Evolutionary conservation across 1,140 invertebrate species (phyloP).

Genomic region (Drosophila obscura): DNA sequence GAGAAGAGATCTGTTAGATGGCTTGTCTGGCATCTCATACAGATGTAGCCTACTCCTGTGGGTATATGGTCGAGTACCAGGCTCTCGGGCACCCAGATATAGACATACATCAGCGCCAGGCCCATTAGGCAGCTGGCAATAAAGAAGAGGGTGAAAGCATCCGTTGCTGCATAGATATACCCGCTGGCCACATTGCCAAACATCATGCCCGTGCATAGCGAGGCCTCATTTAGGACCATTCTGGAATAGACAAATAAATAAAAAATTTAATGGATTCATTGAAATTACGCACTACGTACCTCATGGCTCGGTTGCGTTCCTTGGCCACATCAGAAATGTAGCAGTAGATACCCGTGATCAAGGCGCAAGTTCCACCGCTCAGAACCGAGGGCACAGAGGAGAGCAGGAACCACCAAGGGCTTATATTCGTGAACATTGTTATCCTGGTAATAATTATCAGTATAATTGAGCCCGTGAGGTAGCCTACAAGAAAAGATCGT

Average conservation of each 20-base stretch:
- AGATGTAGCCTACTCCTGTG: slow-evolving; percentile 43
- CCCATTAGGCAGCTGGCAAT: slow-evolving; percentile 62
- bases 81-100: slow-evolving; percentile 76
- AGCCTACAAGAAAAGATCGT: slow-evolving; percentile 46
- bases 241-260: slow-evolving; percentile 66
- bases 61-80: slow-evolving; percentile 61
- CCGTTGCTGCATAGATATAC: slow-evolving; percentile 70
- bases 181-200: slow-evolving; percentile 86
- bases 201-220: slow-evolving; percentile 86
- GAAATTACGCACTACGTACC: slow-evolving; percentile 46
- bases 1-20: not conserved
- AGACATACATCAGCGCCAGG: slow-evolving; percentile 69
- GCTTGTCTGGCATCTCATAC: not conserved
- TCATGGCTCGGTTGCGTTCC: slow-evolving; percentile 84
- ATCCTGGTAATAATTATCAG: slow-evolving; percentile 57
- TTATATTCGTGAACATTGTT: slow-evolving; percentile 74
- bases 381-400: slow-evolving; percentile 86
- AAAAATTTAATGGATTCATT: not conserved
- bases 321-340: slow-evolving; percentile 87
- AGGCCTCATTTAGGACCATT: slow-evolving; percentile 87
- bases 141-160: slow-evolving; percentile 49
- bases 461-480: slow-evolving; percentile 56
- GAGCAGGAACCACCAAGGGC: slow-evolving; percentile 86
- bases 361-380: slow-evolving; percentile 85
- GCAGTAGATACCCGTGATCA: slow-evolving; percentile 87